Percentiles rank a stretch among this genome's conserved stretches.
Evolutionary conservation across 2,888 invertebrate genomes (phyloP).

Genomic region (Ditylenchus weischeri): DNA sequence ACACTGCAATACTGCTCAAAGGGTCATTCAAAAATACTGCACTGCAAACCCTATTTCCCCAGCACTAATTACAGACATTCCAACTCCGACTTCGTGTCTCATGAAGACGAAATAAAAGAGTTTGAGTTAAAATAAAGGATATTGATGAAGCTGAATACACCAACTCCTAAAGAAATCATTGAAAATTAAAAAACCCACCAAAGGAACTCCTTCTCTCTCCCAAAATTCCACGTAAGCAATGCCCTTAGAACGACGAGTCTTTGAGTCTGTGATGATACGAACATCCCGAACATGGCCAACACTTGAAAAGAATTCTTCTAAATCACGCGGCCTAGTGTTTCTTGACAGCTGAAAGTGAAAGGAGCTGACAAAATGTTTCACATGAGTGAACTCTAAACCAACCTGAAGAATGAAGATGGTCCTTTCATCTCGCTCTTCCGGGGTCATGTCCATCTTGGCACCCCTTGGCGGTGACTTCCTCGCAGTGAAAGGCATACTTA

Average conservation of each 20-base stretch:
- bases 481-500: slow-evolving; percentile 58
- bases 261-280: slow-evolving; percentile 94
- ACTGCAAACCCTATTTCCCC: too few species aligned
- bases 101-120: too few species aligned
- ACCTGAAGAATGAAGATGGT: slow-evolving; percentile 99
- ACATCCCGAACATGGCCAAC: slow-evolving; percentile 95
- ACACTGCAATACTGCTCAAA: too few species aligned
- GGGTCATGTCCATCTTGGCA: slow-evolving; percentile 67
- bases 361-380: background rate
- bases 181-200: slow-evolving; percentile 67
- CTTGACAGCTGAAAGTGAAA: slow-evolving; percentile 42
- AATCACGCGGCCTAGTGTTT: slow-evolving; percentile 51
- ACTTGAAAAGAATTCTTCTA: slow-evolving; percentile 91
- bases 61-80: too few species aligned
- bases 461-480: slow-evolving; percentile 46
- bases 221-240: slow-evolving; percentile 99
- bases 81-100: too few species aligned
- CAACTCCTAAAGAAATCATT: background rate
- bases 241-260: slow-evolving; percentile 95
- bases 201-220: slow-evolving; percentile 91
- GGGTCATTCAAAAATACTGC: too few species aligned
- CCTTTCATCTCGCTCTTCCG: slow-evolving; percentile 95
- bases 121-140: too few species aligned
- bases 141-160: too few species aligned
- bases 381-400: slow-evolving; percentile 65